Percentiles rank a stretch among this genome's conserved stretches.
Evolutionary conservation across 2,888 invertebrate species (phyloP).

Genomic region (Lithophane ornitopus): DNA sequence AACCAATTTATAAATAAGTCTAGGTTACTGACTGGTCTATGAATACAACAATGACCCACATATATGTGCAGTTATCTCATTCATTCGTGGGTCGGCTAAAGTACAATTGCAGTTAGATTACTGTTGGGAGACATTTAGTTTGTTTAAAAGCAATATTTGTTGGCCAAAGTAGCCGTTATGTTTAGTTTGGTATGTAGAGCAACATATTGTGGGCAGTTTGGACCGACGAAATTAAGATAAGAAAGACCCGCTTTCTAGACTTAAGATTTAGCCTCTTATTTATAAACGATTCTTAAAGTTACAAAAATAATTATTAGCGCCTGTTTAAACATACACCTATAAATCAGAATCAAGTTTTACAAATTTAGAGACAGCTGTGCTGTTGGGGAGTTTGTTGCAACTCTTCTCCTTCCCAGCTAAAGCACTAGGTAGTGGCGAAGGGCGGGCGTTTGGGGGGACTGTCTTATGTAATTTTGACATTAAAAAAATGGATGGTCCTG

Average conservation of each 20-base stretch:
- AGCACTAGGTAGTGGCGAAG: too few relatives aligned
- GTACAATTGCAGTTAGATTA: constrained; percentile 26
- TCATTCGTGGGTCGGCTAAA: constrained; percentile 38
- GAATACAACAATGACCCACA: constrained; percentile 56
- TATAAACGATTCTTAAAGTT: too few relatives aligned
- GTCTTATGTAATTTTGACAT: too few relatives aligned
- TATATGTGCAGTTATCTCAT: constrained; percentile 30
- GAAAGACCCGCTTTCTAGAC: not conserved
- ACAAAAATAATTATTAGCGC: too few relatives aligned
- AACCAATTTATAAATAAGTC: constrained; percentile 2
- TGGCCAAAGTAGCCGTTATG: constrained; percentile 17
- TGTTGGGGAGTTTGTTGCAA: too few relatives aligned
- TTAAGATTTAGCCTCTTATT: too few relatives aligned
- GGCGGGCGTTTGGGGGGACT: too few relatives aligned
- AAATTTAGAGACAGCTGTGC: too few relatives aligned
- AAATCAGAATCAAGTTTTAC: too few relatives aligned
- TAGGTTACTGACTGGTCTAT: constrained; percentile 36
- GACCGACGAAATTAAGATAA: constrained; percentile 9
- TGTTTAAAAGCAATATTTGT: constrained; percentile 44
- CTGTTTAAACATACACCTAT: too few relatives aligned
- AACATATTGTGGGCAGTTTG: constrained; percentile 5
- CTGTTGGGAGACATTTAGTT: constrained; percentile 24
- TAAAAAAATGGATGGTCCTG: too few relatives aligned
- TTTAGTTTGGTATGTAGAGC: constrained; percentile 15
- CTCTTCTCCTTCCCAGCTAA: too few relatives aligned